These are phyloP conservation scores for Eueides isabella DNA, from an alignment of 1,140 invertebrate genomes.

Conservation along the genomic window DNA sequence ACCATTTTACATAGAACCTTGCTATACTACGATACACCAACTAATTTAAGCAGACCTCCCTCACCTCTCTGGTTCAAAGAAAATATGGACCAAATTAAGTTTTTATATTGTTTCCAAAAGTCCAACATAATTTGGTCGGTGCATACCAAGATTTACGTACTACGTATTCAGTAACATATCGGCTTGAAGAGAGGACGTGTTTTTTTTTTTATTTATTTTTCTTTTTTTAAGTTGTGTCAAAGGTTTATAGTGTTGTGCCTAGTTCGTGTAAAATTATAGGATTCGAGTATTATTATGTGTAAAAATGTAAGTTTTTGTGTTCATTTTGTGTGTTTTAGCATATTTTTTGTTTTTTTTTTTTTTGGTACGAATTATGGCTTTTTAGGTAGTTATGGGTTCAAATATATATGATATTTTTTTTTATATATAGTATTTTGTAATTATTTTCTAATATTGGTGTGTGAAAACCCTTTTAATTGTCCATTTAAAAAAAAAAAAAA, in stretches of 20 bases:
- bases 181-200: slow-evolving; percentile 51
- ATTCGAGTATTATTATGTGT: slow-evolving; percentile 8
- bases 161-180: slow-evolving; percentile 45
- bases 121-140: slow-evolving; percentile 45
- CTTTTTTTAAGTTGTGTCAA: slow-evolving; percentile 37
- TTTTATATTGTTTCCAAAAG: slow-evolving; percentile 41
- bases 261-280: not conserved
- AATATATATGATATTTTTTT: not conserved
- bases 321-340: not conserved
- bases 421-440: not conserved
- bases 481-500: too few relatives aligned
- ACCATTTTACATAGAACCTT: slow-evolving; percentile 25
- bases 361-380: too few relatives aligned
- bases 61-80: slow-evolving; percentile 30
- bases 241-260: slow-evolving; percentile 18
- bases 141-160: slow-evolving; percentile 58
- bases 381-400: too few relatives aligned
- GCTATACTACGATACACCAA: slow-evolving; percentile 12
- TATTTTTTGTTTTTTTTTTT: too few relatives aligned
- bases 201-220: slow-evolving; percentile 52
- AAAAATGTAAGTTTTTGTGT: not conserved
- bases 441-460: too few relatives aligned
- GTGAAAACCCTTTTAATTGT: not conserved
- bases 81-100: slow-evolving; percentile 15
- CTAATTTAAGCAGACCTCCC: slow-evolving; percentile 51